Base-by-base conservation (phyloP, 2,113 vertebrate genomes). In the Galeopterus variegatus region DNA sequence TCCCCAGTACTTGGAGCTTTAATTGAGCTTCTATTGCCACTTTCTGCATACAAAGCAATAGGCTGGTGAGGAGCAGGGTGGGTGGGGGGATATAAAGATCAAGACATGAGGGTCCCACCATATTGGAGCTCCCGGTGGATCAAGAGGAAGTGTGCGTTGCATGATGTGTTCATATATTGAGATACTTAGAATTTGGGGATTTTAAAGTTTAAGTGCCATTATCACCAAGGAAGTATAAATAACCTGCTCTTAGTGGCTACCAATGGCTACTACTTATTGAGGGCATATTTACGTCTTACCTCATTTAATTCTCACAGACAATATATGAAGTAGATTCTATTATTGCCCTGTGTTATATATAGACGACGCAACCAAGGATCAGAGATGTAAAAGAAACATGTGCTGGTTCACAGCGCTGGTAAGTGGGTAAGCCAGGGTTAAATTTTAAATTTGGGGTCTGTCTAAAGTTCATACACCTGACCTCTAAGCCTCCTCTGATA, bases 301-400 rank as follows among this genome's bases (percentile, higher is more conserved):
- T 92, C 14, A 41, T 92, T 79, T 69, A 76, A 96, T 89, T 82
- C 45, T 90, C 54, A 89, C 14, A n/a, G 15, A 41, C 17, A 92
- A 48, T 65, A 15, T 45, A 9, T 41, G 26, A 87, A 82, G 54
- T 15, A 41, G 8, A 15, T 80, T 75, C n/a, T 87, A 7, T 70
- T 83, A 88, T 77, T 81, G 52, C 3, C 24, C 12, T 4, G 28
- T 41, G 79, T 72, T 41, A 81, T 21, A 75, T 41, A 81, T 21
- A 81, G 65, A 75, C 31, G 21, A 94, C 48, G 48, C 31, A 69
- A 67, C 21, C 28, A 58, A 86, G n/a, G 33, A 45, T 69, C n/a
- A 85, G 83, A 50, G 24, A 75, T 95, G 9, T 60, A 50, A 84
- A 91, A 84, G 62, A 95, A 92, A 50, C 7, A 33, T 31, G 33